Evolutionary conservation across 2,888 invertebrate genomes (phyloP), one percentile per base, ranked within the genome.

Genomic region (Meandrusa payeni): DNA sequence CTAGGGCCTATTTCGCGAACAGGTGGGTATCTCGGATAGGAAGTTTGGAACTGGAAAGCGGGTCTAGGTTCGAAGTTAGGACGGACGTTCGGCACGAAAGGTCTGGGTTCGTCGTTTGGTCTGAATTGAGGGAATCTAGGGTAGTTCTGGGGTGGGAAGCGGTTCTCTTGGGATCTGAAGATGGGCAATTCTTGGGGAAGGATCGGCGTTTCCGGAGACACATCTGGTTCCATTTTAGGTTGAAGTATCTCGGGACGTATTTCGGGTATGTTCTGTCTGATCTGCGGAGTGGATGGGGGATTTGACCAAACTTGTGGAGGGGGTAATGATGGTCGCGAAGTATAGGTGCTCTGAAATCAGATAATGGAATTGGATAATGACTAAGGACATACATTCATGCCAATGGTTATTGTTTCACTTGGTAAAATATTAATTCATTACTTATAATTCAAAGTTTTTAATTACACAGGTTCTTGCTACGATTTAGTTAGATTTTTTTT

Each of bases 341-440:
- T 56, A 55, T 76, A 83, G 48, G 79, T 76, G 1, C 71, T 73
- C 85, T 86, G 69, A 12, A 63, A 69, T 45, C 2, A 43, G 43
- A 17, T 28, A 12, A 33, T 28, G 2, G 5, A 13, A 5, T n/a
- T n/a, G n/a, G n/a, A n/a, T n/a, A n/a, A n/a, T n/a, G n/a, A n/a
- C n/a, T n/a, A n/a, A n/a, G n/a, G n/a, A n/a, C n/a, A n/a, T n/a
- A n/a, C n/a, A n/a, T n/a, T n/a, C n/a, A n/a, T n/a, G n/a, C n/a
- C n/a, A n/a, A n/a, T n/a, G n/a, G n/a, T n/a, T n/a, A n/a, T n/a
- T n/a, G n/a, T n/a, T n/a, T n/a, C n/a, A n/a, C n/a, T n/a, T n/a
- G n/a, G n/a, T n/a, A n/a, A n/a, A n/a, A n/a, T n/a, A n/a, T n/a
- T n/a, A n/a, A n/a, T n/a, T n/a, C n/a, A n/a, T n/a, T n/a, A n/a